Conservation (phyloP, 2,797 vertebrate species). For the Adelosebastes latens region DNA sequence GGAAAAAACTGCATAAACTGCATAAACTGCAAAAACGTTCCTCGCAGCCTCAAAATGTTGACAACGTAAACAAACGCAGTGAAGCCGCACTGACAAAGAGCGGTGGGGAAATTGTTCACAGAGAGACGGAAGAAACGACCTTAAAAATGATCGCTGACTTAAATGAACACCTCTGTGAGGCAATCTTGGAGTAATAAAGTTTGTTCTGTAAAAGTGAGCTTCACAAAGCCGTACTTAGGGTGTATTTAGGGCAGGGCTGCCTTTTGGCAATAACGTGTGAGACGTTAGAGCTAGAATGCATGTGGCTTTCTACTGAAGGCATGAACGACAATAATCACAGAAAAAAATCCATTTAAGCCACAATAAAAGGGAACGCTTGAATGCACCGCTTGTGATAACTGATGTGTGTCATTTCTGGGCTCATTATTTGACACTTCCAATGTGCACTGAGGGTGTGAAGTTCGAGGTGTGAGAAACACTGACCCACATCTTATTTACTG, state of each 20-base stretch:
- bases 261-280: constrained; percentile 5
- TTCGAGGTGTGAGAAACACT: background rate
- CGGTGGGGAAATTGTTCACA: constrained; percentile 21
- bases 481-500: background rate
- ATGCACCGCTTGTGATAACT: background rate
- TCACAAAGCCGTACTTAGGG: background rate
- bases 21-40: constrained; percentile 28
- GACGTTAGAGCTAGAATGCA: background rate
- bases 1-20: constrained; percentile 52
- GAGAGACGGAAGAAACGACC: constrained; percentile 2
- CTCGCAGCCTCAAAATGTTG: constrained; percentile 34
- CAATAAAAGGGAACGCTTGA: background rate
- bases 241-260: constrained; percentile 5
- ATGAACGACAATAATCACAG: background rate
- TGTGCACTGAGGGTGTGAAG: background rate
- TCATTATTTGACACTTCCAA: background rate
- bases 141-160: constrained; percentile 23
- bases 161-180: constrained; percentile 9
- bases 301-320: background rate
- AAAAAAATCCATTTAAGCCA: constrained; percentile 8
- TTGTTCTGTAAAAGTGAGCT: constrained; percentile 9
- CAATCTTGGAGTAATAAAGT: background rate
- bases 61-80: constrained; percentile 50
- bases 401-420: background rate
- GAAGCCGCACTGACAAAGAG: constrained; percentile 33